phyloP scores from a whole-genome alignment of 1,140 invertebrate genomes.

The Thaumatotibia leucotreta region DNA sequence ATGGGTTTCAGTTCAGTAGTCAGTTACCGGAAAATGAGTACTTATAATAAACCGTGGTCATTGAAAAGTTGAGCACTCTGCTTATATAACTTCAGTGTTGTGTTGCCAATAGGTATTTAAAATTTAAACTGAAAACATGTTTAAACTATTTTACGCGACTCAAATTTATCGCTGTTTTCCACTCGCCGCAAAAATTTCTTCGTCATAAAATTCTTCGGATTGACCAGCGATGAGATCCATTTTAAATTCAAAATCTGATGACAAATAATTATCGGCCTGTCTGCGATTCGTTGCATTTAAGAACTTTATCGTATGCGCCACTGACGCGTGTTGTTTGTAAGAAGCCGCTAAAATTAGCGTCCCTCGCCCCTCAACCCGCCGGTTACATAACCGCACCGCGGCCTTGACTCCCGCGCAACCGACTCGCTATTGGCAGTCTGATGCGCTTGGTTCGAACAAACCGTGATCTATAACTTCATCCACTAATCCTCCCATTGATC shows the following conservation, averaged over 20 bases:
- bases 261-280: no score
- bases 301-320: constrained; percentile 21
- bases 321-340: constrained; percentile 50
- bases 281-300: not conserved
- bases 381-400: constrained; percentile 66
- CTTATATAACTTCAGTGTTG: constrained; percentile 8
- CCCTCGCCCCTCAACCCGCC: constrained; percentile 43
- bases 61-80: not conserved
- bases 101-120: not conserved
- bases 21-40: not conserved
- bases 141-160: not conserved
- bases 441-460: constrained; percentile 25
- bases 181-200: not conserved
- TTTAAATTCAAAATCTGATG: no score
- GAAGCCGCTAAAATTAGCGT: constrained; percentile 62
- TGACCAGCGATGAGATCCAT: not conserved
- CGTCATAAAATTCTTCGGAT: not conserved
- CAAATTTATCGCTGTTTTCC: not conserved
- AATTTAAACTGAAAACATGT: not conserved
- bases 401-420: constrained; percentile 73
- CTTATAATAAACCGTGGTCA: not conserved
- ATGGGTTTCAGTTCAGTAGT: no score
- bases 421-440: constrained; percentile 43
- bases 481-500: constrained; percentile 1
- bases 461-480: not conserved